Conservation (phyloP, 2,113 vertebrate species). For the Saccopteryx bilineata region DNA sequence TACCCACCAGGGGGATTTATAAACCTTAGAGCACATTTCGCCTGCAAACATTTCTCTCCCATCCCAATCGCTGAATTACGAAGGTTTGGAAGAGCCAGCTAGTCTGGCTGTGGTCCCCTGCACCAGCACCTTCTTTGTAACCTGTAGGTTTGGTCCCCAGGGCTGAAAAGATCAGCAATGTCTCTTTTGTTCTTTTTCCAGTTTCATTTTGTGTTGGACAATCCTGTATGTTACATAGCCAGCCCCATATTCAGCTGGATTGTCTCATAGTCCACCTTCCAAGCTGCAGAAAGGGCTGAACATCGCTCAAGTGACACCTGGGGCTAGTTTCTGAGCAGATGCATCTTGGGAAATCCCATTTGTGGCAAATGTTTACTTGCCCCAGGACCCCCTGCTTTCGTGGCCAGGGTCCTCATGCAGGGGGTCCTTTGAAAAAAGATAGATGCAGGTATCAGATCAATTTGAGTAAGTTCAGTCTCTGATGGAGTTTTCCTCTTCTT, state of each 20-base stretch:
- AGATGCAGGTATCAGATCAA: neutral
- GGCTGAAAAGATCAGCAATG: no score
- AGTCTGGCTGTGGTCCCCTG: neutral
- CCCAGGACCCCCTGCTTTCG: neutral
- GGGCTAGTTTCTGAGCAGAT: neutral
- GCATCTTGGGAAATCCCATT: no score
- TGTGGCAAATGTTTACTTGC: rapidly evolving
- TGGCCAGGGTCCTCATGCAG: rapidly evolving
- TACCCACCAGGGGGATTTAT: no score
- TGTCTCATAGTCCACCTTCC: neutral
- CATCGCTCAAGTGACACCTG: neutral
- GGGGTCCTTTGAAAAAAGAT: neutral
- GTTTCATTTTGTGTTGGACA: neutral
- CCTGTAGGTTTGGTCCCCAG: no score
- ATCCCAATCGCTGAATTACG: neutral
- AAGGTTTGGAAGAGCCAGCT: neutral
- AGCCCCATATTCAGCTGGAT: neutral
- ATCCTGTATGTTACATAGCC: neutral
- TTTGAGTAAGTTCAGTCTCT: neutral
- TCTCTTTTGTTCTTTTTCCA: neutral
- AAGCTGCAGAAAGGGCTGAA: rapidly evolving
- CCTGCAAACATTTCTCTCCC: neutral
- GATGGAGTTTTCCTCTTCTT: neutral
- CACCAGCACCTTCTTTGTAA: neutral
- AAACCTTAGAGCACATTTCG: rapidly evolving